Evolutionary conservation across 2,888 invertebrate species (phyloP).

Genomic region (Ormyrus pomaceus): DNA sequence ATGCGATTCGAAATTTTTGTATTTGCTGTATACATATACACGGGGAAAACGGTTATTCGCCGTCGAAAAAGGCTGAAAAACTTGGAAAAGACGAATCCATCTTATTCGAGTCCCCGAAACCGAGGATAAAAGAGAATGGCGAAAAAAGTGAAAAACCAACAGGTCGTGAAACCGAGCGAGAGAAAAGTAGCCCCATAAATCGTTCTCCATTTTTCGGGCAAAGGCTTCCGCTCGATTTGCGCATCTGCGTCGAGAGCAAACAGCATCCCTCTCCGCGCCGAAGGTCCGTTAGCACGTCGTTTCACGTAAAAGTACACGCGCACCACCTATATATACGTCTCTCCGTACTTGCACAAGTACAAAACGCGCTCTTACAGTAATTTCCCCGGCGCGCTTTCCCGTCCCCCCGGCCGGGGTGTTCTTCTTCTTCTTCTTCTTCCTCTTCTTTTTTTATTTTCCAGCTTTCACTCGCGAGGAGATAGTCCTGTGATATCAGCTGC

Average conservation of each 20-base stretch:
- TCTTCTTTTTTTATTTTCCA: constrained; percentile 9
- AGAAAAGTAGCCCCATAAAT: constrained; percentile 23
- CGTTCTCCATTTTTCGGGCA: constrained; percentile 32
- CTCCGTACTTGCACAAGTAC: background rate
- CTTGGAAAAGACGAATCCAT: constrained; percentile 11
- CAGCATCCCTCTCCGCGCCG: background rate
- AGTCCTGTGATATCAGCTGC: constrained; percentile 53
- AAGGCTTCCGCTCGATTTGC: constrained; percentile 38
- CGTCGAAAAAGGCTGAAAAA: constrained; percentile 13
- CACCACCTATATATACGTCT: background rate
- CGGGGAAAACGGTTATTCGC: background rate
- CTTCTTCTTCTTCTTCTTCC: constrained; percentile 6
- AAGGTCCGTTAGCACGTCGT: constrained; percentile 23
- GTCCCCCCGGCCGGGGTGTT: constrained; percentile 5
- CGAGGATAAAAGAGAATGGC: background rate
- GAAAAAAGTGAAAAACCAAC: background rate
- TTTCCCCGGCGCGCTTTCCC: constrained; percentile 21
- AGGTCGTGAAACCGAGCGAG: background rate
- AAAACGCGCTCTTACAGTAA: background rate
- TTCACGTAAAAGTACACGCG: background rate
- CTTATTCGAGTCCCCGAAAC: background rate
- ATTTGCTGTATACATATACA: background rate
- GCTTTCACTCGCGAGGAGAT: constrained; percentile 1
- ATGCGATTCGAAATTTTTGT: background rate
- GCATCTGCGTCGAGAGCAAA: constrained; percentile 39